Conservation (phyloP, 92 coral and sea anemone species). For the Phenganax subtilis region DNA sequence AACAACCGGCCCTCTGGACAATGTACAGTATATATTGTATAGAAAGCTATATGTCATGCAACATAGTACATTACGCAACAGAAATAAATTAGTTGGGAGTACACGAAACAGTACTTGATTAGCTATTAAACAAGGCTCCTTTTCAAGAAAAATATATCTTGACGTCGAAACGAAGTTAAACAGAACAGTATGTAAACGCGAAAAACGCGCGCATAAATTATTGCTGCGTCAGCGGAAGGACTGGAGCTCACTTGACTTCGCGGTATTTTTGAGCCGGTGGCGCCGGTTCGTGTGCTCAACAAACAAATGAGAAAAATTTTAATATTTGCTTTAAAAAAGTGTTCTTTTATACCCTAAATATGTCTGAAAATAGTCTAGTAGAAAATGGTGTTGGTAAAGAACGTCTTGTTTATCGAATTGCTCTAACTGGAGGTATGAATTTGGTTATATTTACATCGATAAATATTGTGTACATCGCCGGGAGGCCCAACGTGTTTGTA, state of each 20-base stretch:
- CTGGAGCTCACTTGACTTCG: background rate
- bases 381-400: slow-evolving; percentile 26
- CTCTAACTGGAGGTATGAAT: slow-evolving; percentile 82
- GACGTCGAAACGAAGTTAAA: too few species aligned
- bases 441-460: background rate
- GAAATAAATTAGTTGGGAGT: too few species aligned
- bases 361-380: slow-evolving; percentile 2
- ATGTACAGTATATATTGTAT: slow-evolving; percentile 28
- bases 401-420: slow-evolving; percentile 72
- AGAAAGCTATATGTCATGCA: slow-evolving; percentile 1
- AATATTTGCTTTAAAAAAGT: background rate
- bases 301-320: background rate
- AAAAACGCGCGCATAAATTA: background rate
- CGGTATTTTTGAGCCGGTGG: background rate
- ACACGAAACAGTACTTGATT: background rate
- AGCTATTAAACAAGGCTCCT: background rate
- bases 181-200: too few species aligned
- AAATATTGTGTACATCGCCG: too few species aligned
- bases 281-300: background rate
- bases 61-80: too few species aligned
- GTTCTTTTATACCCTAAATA: background rate
- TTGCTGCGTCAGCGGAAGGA: background rate
- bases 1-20: background rate
- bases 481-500: background rate
- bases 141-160: background rate